Conservation (phyloP, 92 coral and sea anemone genomes). For the Metridium senile region DNA sequence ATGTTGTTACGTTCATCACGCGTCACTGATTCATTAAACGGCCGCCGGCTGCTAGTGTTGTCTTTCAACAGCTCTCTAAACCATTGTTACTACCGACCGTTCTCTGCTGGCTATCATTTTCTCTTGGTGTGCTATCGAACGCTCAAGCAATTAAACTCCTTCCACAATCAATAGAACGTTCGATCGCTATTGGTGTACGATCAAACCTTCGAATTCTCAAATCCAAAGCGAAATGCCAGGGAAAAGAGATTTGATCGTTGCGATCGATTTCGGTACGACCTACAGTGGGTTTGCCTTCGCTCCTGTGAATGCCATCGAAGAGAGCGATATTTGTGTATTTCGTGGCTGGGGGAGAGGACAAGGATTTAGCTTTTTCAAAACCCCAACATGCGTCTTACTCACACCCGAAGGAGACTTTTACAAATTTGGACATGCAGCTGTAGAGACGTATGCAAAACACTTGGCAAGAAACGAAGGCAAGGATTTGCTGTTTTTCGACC, state of each 20-base stretch:
- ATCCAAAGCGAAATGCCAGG: conserved; percentile 6
- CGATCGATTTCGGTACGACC: conserved; percentile 78
- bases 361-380: conserved; percentile 75
- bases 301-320: conserved; percentile 53
- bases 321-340: conserved; percentile 61
- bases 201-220: neutral
- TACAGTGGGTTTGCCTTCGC: conserved; percentile 76
- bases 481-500: conserved; percentile 63
- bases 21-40: conserved; percentile 1
- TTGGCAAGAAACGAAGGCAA: conserved; percentile 65
- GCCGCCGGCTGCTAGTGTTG: neutral
- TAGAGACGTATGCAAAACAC: conserved; percentile 67
- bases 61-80: neutral
- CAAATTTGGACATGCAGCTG: conserved; percentile 79
- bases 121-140: neutral
- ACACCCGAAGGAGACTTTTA: conserved; percentile 63
- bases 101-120: neutral
- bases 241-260: conserved; percentile 47
- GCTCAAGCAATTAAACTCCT: neutral
- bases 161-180: neutral
- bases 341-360: conserved; percentile 84
- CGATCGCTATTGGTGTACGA: neutral
- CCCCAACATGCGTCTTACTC: conserved; percentile 68
- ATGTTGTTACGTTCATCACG: neutral
- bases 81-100: neutral